These are phyloP conservation scores for Drosophila biarmipes DNA, from an alignment of 1,140 invertebrate genomes.

Conservation along the genomic window DNA sequence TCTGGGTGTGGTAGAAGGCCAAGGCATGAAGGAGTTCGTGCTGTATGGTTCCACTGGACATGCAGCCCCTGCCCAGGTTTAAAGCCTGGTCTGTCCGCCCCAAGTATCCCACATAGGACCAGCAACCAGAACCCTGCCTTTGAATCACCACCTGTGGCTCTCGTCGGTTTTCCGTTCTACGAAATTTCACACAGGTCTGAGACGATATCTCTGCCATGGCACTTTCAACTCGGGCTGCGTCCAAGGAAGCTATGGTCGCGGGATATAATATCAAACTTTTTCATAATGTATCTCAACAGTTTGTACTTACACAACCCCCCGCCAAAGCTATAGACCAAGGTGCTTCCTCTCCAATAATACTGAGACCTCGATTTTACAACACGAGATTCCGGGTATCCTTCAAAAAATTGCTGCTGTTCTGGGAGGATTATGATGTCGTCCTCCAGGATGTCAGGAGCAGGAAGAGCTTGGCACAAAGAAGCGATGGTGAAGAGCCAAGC, in stretches of 20 bases:
- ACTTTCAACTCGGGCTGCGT: background rate
- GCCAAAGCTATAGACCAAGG: constrained; percentile 48
- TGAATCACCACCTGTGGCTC: constrained; percentile 54
- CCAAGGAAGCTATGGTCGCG: background rate
- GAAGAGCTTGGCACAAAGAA: background rate
- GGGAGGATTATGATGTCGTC: constrained; percentile 30
- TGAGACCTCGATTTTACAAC: constrained; percentile 9
- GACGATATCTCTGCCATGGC: constrained; percentile 45
- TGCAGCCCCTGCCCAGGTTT: constrained; percentile 47
- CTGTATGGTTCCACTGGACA: constrained; percentile 85
- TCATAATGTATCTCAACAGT: too few relatives aligned
- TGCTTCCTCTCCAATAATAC: constrained; percentile 47
- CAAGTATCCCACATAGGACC: constrained; percentile 85
- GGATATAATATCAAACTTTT: background rate
- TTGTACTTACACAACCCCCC: constrained; percentile 26
- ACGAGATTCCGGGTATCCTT: background rate
- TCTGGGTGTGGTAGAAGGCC: constrained; percentile 90
- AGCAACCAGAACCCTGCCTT: constrained; percentile 84
- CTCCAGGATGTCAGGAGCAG: background rate
- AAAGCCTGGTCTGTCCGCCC: constrained; percentile 77
- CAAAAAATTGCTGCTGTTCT: constrained; percentile 23
- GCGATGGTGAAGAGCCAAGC: background rate
- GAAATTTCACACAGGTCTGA: constrained; percentile 47
- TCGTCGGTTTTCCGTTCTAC: background rate
- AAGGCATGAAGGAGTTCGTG: constrained; percentile 89